A percentile compares a stretch with the other conserved stretches of the same genome.
phyloP scores from a whole-genome alignment of 2,113 vertebrate genomes.

The Rhegmatorhina hoffmannsi region DNA sequence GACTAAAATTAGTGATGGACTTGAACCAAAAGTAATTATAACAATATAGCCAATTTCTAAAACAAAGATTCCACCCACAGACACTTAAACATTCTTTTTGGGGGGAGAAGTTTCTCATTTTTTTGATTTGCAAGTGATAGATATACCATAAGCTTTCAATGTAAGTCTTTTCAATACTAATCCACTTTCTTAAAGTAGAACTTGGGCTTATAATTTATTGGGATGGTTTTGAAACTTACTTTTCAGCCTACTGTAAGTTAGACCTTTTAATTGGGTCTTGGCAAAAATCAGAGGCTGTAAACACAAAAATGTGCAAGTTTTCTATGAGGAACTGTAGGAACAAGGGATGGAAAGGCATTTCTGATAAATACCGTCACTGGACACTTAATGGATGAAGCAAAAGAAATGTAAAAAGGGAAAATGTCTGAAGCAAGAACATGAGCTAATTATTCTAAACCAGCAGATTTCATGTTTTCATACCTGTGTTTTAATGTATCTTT shows the following conservation, averaged over 20 bases:
- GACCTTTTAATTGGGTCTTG: not conserved
- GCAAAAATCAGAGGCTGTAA: not conserved
- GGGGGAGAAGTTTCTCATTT: not conserved
- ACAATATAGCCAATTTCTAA: not conserved
- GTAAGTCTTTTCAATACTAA: not conserved
- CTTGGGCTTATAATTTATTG: not conserved
- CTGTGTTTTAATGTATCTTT: not conserved
- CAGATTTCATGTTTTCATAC: not conserved
- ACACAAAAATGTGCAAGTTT: not conserved
- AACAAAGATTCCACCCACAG: not conserved
- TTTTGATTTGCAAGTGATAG: not conserved
- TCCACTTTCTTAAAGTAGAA: not conserved
- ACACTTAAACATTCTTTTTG: not conserved
- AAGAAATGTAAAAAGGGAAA: not conserved
- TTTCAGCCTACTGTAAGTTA: not conserved
- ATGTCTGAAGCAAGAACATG: not conserved
- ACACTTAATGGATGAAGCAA: not conserved
- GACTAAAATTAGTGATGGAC: constrained; percentile 47
- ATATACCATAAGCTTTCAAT: not conserved
- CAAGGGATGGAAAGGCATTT: not conserved
- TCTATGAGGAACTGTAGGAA: not conserved
- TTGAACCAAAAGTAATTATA: constrained; percentile 27
- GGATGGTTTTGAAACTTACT: not conserved
- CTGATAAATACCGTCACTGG: not conserved
- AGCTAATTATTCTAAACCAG: not conserved